Evolutionary conservation across 30 jellyfish, hydroid and myxozoan species (phyloP), one percentile per base, ranked within the genome.

Genomic region (Morbakka virulenta): DNA sequence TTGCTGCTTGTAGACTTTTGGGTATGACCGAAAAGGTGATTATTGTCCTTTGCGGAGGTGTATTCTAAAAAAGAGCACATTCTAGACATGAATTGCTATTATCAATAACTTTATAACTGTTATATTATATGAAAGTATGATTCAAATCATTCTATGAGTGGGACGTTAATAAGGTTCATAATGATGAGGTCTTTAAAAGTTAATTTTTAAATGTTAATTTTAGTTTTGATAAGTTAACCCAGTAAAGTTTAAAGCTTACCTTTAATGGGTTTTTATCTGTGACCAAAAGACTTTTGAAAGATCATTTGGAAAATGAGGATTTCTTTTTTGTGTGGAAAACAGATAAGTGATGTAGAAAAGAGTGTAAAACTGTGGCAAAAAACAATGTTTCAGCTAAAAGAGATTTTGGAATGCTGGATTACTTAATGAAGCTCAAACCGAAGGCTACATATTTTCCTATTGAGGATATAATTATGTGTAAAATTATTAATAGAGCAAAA

Each of bases 331-430:
- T 57, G 80, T 52, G 62, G 50, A 20, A 79, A 65, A 49, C 26
- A 9, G 86, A 66, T 25, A 20, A 33, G 30, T 4, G 6, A 14
- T 79, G 50, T 32, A 35, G 26, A 6, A 25, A 64, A 26, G 90
- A 79, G 29, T 49, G 84, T 28, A 30, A 35, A 28, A 64, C 41
- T 79, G 84, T 79, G 14, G 28, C 25, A 35, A 79, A 35, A 27
- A 64, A 65, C 17, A 78, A 78, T 78, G 89, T 48, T 14, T 1
- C 3, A 6, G 27, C 82, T 2, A 83, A 78, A 32, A 25, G 83
- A 21, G 83, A 64, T 28, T 64, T 78, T 64, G 88, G 88, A 11
- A 62, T 77, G 88, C 51, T 77, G 11, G 88, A 77, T 35, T 30
- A 77, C 34, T 22, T 1, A 2, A 77, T 31, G 83, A 30, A 0